Evolutionary conservation across 1,140 invertebrate genomes (phyloP).

Genomic region (Procambarus clarkii): DNA sequence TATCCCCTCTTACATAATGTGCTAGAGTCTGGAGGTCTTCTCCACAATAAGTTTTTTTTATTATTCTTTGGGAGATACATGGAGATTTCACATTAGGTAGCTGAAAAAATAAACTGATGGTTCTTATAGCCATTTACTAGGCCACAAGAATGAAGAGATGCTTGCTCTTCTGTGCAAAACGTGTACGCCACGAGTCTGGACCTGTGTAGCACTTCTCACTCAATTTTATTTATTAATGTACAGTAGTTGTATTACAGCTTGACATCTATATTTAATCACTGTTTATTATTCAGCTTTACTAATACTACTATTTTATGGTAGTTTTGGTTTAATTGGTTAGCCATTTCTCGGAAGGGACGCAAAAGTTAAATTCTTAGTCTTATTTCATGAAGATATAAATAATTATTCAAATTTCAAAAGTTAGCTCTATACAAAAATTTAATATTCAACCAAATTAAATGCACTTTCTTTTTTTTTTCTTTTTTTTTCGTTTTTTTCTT

Average conservation of each 20-base stretch:
- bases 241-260: conserved; percentile 63
- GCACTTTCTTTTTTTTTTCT: conserved; percentile 36
- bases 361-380: conserved; percentile 1
- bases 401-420: conserved; percentile 7
- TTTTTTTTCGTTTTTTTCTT: conserved; percentile 26
- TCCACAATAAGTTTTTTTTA: neutral
- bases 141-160: neutral
- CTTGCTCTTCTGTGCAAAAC: neutral
- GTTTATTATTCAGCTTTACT: conserved; percentile 54
- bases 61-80: neutral
- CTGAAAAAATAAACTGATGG: neutral
- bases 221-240: conserved; percentile 66
- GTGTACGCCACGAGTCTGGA: conserved; percentile 57
- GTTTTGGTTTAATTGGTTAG: conserved; percentile 15
- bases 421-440: conserved; percentile 5
- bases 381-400: conserved; percentile 10
- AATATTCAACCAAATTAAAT: conserved; percentile 33
- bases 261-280: conserved; percentile 40
- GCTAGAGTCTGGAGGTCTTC: neutral
- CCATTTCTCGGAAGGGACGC: conserved; percentile 2
- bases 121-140: neutral
- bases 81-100: neutral
- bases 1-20: neutral
- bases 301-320: conserved; percentile 30
- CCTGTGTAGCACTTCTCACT: conserved; percentile 56